Percentiles rank a stretch among this genome's conserved stretches.
Conservation (phyloP, 92 coral and sea anemone species). For the Porites rus region DNA sequence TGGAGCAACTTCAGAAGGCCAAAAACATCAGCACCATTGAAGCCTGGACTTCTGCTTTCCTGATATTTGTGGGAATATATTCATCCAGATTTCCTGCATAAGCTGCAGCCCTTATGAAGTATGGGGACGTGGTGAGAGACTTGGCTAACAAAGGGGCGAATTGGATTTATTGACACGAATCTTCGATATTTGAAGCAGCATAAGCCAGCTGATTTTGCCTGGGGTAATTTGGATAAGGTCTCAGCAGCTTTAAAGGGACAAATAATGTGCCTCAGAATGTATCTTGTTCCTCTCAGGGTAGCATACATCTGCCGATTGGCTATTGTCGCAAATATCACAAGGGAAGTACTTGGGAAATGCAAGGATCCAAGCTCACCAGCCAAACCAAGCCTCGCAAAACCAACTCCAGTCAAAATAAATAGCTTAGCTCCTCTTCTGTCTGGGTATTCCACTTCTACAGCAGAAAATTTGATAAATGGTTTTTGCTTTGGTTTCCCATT, state of each 20-base stretch:
- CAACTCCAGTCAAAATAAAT: slow-evolving; percentile 41
- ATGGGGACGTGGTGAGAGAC: slow-evolving; percentile 49
- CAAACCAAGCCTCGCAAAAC: slow-evolving; percentile 21
- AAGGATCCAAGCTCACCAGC: slow-evolving; percentile 13
- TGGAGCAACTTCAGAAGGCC: slow-evolving; percentile 46
- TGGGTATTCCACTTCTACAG: slow-evolving; percentile 30
- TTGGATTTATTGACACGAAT: slow-evolving; percentile 45
- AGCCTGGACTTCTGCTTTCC: slow-evolving; percentile 38
- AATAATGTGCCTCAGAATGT: background rate
- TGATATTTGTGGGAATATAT: slow-evolving; percentile 33
- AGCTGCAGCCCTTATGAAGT: slow-evolving; percentile 57
- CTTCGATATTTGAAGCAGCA: slow-evolving; percentile 48
- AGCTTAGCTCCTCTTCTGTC: slow-evolving; percentile 37
- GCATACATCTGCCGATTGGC: slow-evolving; percentile 28
- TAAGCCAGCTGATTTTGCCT: slow-evolving; percentile 32
- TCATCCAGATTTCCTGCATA: slow-evolving; percentile 24
- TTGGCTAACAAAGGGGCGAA: slow-evolving; percentile 48
- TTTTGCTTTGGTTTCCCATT: slow-evolving; percentile 34
- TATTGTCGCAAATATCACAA: slow-evolving; percentile 51
- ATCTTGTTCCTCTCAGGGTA: background rate
- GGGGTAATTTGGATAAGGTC: slow-evolving; percentile 58
- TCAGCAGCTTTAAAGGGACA: slow-evolving; percentile 21
- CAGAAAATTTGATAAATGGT: slow-evolving; percentile 16
- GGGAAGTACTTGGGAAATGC: slow-evolving; percentile 25
- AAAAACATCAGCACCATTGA: slow-evolving; percentile 31